Evolutionary conservation across 2,113 vertebrate species (phyloP).

Genomic region (Heterocephalus glaber): DNA sequence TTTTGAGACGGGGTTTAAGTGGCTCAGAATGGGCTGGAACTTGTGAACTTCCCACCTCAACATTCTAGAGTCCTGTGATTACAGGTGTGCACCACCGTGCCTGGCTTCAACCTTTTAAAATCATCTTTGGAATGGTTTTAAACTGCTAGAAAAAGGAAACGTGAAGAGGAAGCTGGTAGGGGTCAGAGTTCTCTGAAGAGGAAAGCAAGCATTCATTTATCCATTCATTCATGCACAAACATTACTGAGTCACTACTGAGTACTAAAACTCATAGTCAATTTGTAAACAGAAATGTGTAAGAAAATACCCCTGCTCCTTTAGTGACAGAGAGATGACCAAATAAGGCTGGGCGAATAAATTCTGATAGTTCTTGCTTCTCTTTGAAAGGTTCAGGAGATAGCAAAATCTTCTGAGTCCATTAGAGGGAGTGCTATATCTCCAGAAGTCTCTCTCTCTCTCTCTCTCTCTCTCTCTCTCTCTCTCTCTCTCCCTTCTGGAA

Average conservation of each 20-base stretch:
- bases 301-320: neutral
- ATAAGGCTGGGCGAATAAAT: neutral
- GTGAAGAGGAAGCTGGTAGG: neutral
- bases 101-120: neutral
- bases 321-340: neutral
- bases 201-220: neutral
- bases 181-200: neutral
- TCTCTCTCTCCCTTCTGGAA: neutral
- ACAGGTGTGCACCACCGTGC: neutral
- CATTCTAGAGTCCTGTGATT: neutral
- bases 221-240: neutral
- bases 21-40: neutral
- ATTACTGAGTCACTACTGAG: neutral
- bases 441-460: neutral
- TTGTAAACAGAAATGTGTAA: conserved; percentile 35
- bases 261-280: neutral
- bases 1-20: neutral
- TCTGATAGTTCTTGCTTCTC: neutral
- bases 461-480: neutral
- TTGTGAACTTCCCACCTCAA: neutral
- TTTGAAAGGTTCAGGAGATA: neutral
- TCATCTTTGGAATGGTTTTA: neutral
- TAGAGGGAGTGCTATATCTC: conserved; percentile 41
- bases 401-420: neutral
- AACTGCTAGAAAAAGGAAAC: neutral